phyloP scores from a whole-genome alignment of 2,797 vertebrate species.

The Loris lydekkerianus region DNA sequence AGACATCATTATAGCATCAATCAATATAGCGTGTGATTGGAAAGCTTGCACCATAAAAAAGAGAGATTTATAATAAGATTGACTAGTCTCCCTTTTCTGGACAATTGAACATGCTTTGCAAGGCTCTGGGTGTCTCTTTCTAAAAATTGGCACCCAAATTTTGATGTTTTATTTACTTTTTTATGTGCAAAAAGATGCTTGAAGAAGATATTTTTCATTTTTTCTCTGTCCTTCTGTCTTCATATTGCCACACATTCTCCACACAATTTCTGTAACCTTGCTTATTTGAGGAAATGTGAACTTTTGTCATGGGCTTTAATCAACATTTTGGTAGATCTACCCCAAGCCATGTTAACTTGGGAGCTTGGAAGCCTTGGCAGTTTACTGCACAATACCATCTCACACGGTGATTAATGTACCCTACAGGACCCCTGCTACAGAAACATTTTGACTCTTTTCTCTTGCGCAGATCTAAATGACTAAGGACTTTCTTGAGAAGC shows the following conservation, averaged over 20 bases:
- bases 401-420: neutral
- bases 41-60: neutral
- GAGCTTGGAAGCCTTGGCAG: neutral
- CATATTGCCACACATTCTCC: neutral
- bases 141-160: neutral
- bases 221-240: slow-evolving; percentile 35
- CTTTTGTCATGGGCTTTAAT: slow-evolving; percentile 26
- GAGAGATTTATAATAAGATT: neutral
- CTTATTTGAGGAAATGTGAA: neutral
- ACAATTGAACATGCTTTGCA: neutral
- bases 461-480: slow-evolving; percentile 19
- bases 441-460: slow-evolving; percentile 29
- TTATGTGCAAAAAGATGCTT: neutral
- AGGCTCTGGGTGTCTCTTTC: neutral
- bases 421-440: neutral
- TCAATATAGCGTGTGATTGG: neutral
- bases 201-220: neutral
- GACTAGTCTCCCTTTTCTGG: neutral
- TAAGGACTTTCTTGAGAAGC: slow-evolving; percentile 13
- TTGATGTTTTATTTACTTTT: neutral
- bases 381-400: neutral
- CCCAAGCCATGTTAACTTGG: neutral
- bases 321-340: neutral
- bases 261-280: neutral
- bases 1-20: neutral